Percentiles rank a stretch among this genome's conserved stretches.
Conservation (phyloP, 92 coral and sea anemone genomes). For the Porites rus region DNA sequence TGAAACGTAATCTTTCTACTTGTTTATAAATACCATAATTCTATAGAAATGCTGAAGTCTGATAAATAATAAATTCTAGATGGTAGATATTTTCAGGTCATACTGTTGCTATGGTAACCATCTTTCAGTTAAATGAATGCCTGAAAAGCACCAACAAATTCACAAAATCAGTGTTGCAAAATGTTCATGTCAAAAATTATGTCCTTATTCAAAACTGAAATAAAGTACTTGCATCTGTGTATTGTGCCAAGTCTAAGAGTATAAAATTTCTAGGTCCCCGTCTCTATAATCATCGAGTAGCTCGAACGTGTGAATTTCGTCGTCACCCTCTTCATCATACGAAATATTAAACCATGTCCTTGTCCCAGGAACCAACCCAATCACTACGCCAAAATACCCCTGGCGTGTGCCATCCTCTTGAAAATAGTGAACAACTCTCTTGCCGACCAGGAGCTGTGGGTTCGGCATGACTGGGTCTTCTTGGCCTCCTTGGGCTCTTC, state of each 20-base stretch:
- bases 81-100: conserved; percentile 23
- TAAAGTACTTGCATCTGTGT: conserved; percentile 11
- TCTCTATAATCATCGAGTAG: conserved; percentile 43
- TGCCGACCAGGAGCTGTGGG: conserved; percentile 53
- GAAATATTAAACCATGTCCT: conserved; percentile 36
- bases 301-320: conserved; percentile 29
- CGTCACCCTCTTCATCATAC: conserved; percentile 24
- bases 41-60: conserved; percentile 33
- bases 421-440: conserved; percentile 56
- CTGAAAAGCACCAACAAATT: not conserved
- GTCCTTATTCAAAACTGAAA: conserved; percentile 35
- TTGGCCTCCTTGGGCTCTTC: conserved; percentile 28
- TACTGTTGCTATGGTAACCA: conserved; percentile 45
- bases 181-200: conserved; percentile 1
- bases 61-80: conserved; percentile 18
- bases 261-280: conserved; percentile 52
- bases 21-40: conserved; percentile 1
- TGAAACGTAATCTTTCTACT: conserved; percentile 13
- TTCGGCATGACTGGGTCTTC: conserved; percentile 39
- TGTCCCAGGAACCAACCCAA: conserved; percentile 44
- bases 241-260: not conserved
- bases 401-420: conserved; percentile 47
- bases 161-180: not conserved
- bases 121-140: conserved; percentile 36
- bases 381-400: conserved; percentile 22